These are phyloP conservation scores for Schizaphis graminum DNA, from an alignment of 2,888 invertebrate genomes.

Conservation along the genomic window DNA sequence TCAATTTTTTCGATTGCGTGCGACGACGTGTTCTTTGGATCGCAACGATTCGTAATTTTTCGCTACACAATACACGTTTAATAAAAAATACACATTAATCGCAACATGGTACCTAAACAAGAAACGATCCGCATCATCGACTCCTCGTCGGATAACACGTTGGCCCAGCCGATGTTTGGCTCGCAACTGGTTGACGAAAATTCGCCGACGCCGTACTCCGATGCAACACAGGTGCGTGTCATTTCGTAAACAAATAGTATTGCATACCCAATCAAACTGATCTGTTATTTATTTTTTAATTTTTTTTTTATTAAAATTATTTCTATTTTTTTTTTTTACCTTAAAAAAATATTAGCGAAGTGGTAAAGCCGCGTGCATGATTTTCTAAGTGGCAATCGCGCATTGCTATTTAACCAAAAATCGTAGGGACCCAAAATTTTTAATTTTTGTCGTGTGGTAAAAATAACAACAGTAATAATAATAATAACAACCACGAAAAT, in stretches of 20 bases:
- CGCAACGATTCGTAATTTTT: not conserved
- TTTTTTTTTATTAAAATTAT: not conserved
- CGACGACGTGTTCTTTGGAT: not conserved
- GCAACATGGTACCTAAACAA: constrained; percentile 83
- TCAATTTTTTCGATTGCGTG: not conserved
- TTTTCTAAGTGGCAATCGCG: not conserved
- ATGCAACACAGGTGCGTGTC: constrained; percentile 92
- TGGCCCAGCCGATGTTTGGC: constrained; percentile 80
- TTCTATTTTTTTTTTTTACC: constrained; percentile 2
- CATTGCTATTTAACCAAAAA: not conserved
- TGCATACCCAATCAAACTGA: not conserved
- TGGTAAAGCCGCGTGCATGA: not conserved
- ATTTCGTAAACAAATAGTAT: not conserved
- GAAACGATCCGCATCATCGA: constrained; percentile 73
- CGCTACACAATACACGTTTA: not conserved
- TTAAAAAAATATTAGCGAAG: not conserved
- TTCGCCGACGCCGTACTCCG: constrained; percentile 95
- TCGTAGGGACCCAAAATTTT: not conserved
- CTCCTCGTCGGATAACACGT: constrained; percentile 70
- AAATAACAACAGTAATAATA: not conserved
- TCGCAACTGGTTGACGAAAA: constrained; percentile 91
- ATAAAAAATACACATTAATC: not conserved
- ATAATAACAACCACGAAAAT: not conserved
- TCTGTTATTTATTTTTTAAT: not conserved
- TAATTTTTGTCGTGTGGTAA: not conserved